These are phyloP conservation scores for Hiodon alosoides DNA, from an alignment of 2,113 vertebrate species.

Conservation along the genomic window DNA sequence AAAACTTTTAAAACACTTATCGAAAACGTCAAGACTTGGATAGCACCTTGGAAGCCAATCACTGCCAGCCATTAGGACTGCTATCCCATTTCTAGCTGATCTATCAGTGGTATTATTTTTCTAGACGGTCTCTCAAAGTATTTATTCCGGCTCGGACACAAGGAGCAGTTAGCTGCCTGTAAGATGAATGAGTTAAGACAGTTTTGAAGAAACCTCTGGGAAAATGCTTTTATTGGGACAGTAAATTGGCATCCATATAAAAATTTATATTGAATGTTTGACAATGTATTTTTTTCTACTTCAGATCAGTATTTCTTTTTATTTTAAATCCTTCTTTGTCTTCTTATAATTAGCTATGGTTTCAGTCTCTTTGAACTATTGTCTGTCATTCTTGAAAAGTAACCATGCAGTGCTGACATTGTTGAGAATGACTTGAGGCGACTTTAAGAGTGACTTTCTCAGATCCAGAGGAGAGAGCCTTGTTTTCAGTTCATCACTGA, in stretches of 20 bases:
- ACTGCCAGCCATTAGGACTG: background rate
- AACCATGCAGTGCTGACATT: background rate
- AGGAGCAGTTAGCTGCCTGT: background rate
- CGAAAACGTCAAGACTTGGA: too few species aligned
- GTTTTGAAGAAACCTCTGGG: too few species aligned
- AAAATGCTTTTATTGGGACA: too few species aligned
- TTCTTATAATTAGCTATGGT: background rate
- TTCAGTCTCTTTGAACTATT: background rate
- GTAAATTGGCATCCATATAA: too few species aligned
- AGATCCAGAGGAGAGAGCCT: background rate
- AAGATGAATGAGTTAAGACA: too few species aligned
- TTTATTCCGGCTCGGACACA: too few species aligned
- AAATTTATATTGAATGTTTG: too few species aligned
- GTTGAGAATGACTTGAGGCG: background rate
- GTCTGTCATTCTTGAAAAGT: background rate
- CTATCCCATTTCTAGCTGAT: background rate
- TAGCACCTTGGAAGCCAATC: background rate
- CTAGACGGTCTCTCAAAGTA: too few species aligned
- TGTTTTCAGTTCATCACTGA: constrained; percentile 8
- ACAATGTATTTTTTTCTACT: background rate
- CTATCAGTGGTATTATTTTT: too few species aligned
- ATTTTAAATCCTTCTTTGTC: background rate
- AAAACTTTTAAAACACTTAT: constrained; percentile 43
- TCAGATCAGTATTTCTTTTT: background rate
- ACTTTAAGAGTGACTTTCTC: background rate